Conservation (phyloP, 1,140 invertebrate species). For the Branchinecta lynchi region DNA sequence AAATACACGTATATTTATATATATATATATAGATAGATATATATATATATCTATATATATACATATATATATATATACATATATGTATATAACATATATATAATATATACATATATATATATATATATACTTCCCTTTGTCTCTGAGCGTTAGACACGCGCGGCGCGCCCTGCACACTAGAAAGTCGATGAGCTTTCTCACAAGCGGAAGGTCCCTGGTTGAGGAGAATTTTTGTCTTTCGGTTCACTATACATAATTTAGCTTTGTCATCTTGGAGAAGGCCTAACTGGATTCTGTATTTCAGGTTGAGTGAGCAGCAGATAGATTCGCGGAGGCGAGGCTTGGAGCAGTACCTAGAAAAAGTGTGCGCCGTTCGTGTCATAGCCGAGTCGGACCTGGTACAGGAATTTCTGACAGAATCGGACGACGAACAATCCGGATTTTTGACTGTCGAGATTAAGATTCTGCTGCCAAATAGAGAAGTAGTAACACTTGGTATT, state of each 20-base stretch:
- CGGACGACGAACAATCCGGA: slow-evolving; percentile 63
- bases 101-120: background rate
- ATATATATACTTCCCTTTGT: no score
- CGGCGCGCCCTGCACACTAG: no score
- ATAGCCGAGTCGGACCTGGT: slow-evolving; percentile 95
- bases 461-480: slow-evolving; percentile 60
- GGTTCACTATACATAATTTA: no score
- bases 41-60: no score
- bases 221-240: no score
- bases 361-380: slow-evolving; percentile 91
- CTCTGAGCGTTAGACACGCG: no score
- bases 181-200: no score
- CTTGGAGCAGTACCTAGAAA: slow-evolving; percentile 93
- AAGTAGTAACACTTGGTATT: slow-evolving; percentile 80
- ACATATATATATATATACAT: no score
- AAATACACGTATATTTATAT: no score
- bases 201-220: background rate
- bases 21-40: no score
- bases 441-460: slow-evolving; percentile 83
- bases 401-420: slow-evolving; percentile 90
- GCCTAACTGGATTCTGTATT: background rate
- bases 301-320: slow-evolving; percentile 79
- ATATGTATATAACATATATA: no score
- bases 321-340: slow-evolving; percentile 80
- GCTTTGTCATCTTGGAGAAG: no score